Percentiles rank a stretch among this genome's conserved stretches.
Evolutionary conservation across 2,797 vertebrate genomes (phyloP).

Genomic region (Sebastes cheni): DNA sequence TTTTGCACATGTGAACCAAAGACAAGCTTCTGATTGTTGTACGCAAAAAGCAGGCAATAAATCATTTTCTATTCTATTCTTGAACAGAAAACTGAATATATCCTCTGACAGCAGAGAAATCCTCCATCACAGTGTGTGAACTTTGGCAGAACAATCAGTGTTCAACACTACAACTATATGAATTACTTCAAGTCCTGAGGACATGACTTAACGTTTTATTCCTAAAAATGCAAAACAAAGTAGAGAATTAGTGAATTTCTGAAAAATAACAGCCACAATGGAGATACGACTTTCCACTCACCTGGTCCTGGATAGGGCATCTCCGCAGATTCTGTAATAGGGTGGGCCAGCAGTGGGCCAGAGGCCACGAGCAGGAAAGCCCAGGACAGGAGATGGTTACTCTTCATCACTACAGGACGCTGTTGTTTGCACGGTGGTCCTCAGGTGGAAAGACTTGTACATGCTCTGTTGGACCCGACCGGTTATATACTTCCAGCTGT

Average conservation of each 20-base stretch:
- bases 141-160: slow-evolving; percentile 34
- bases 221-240: slow-evolving; percentile 31
- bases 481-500: slow-evolving; percentile 71
- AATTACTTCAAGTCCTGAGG: slow-evolving; percentile 33
- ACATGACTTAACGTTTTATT: slow-evolving; percentile 1
- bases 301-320: slow-evolving; percentile 78
- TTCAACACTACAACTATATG: slow-evolving; percentile 21
- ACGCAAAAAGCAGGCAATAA: no score
- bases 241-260: slow-evolving; percentile 8
- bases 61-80: not conserved
- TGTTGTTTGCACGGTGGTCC: slow-evolving; percentile 35
- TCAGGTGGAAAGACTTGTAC: slow-evolving; percentile 54
- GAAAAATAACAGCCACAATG: slow-evolving; percentile 6
- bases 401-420: slow-evolving; percentile 70
- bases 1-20: no score
- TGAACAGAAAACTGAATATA: not conserved
- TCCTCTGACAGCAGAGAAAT: not conserved
- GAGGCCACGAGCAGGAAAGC: slow-evolving; percentile 75
- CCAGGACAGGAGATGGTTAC: slow-evolving; percentile 76
- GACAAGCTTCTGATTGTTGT: no score
- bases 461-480: slow-evolving; percentile 27
- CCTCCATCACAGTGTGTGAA: slow-evolving; percentile 13
- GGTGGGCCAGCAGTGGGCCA: slow-evolving; percentile 77
- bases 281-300: slow-evolving; percentile 65
- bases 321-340: slow-evolving; percentile 80